phyloP scores from a whole-genome alignment of 2,888 invertebrate species.

The Gryllus longicercus region DNA sequence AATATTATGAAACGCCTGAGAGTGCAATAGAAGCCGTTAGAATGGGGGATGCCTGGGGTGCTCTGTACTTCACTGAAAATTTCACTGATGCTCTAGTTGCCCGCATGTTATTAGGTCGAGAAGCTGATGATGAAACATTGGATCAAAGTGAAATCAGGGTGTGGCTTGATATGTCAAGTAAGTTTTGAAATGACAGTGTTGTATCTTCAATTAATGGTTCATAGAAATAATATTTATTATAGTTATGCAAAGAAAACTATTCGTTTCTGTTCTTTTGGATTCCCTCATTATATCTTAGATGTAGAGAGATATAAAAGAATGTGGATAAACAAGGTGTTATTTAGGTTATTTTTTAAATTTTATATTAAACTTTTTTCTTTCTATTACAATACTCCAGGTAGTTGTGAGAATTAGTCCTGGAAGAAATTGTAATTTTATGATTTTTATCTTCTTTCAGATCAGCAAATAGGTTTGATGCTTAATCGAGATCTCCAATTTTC shows the following conservation, averaged over 20 bases:
- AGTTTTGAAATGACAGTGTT: constrained; percentile 41
- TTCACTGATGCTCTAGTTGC: constrained; percentile 84
- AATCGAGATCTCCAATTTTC: constrained; percentile 81
- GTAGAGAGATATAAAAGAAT: too few relatives aligned
- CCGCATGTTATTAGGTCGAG: constrained; percentile 72
- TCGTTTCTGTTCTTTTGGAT: too few relatives aligned
- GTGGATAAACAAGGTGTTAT: too few relatives aligned
- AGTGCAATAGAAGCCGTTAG: constrained; percentile 70
- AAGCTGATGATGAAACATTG: constrained; percentile 81
- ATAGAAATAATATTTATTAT: too few relatives aligned
- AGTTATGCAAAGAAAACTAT: too few relatives aligned
- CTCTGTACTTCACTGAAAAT: constrained; percentile 81
- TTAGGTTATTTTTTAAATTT: too few relatives aligned
- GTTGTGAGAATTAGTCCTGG: too few relatives aligned
- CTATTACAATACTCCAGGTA: too few relatives aligned
- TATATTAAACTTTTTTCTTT: too few relatives aligned
- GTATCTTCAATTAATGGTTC: too few relatives aligned
- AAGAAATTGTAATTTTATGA: too few relatives aligned
- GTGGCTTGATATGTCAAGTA: constrained; percentile 89
- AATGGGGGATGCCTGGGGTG: constrained; percentile 82
- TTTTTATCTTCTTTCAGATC: constrained; percentile 56
- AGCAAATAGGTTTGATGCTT: constrained; percentile 87
- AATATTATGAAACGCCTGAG: constrained; percentile 62
- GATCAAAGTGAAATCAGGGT: constrained; percentile 83
- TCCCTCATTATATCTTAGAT: too few relatives aligned